phyloP scores from a whole-genome alignment of 92 coral and sea anemone genomes.

The Heliopora coerulea region DNA sequence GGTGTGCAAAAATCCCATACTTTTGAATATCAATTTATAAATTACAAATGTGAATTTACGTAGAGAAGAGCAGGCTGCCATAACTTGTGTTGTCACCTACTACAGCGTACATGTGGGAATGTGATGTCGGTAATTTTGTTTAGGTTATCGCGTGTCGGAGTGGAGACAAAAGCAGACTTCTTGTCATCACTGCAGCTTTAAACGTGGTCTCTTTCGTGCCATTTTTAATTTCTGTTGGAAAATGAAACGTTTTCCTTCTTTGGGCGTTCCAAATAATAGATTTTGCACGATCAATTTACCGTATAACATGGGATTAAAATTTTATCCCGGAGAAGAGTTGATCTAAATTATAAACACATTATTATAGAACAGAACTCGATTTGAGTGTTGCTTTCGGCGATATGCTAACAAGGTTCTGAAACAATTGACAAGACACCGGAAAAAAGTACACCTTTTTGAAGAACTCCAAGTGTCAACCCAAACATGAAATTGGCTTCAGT shows the following conservation, averaged over 20 bases:
- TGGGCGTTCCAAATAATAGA: too few species aligned
- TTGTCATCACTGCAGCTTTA: slow-evolving; percentile 20
- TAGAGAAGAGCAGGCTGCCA: slow-evolving; percentile 1
- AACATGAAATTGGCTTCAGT: not conserved
- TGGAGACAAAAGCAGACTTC: not conserved
- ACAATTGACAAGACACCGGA: slow-evolving; percentile 11
- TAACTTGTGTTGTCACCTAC: slow-evolving; percentile 32
- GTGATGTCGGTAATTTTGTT: not conserved
- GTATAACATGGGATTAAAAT: too few species aligned
- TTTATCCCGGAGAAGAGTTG: too few species aligned
- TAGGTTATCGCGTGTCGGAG: slow-evolving; percentile 22
- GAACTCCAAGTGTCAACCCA: slow-evolving; percentile 1
- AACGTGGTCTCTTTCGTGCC: too few species aligned
- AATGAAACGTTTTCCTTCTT: too few species aligned
- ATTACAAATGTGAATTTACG: too few species aligned
- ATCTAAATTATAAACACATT: too few species aligned
- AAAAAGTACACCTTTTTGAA: slow-evolving; percentile 6
- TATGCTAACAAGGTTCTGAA: slow-evolving; percentile 35
- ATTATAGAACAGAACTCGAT: too few species aligned
- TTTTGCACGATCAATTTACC: too few species aligned
- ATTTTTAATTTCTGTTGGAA: too few species aligned
- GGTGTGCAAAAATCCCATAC: too few species aligned
- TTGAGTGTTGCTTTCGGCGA: not conserved
- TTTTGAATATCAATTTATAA: too few species aligned
- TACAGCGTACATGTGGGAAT: slow-evolving; percentile 14